A percentile compares a stretch with the other conserved stretches of the same genome.
phyloP scores from a whole-genome alignment of 2,113 vertebrate genomes.

The Scopus umbretta region DNA sequence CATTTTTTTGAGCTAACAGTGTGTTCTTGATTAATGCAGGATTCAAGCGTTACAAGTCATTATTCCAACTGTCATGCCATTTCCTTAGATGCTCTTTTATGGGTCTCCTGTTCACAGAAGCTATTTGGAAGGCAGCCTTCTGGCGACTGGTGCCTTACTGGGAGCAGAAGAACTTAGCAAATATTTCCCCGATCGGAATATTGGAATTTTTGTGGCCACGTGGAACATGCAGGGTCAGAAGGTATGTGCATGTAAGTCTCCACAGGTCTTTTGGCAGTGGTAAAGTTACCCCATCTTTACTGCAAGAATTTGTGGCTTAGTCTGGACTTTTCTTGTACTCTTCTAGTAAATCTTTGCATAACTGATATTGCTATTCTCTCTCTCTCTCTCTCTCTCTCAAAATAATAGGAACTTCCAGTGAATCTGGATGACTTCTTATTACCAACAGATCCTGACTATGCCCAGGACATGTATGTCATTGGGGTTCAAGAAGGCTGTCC shows the following conservation, averaged over 20 bases:
- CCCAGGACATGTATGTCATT: conserved; percentile 92
- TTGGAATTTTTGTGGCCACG: conserved; percentile 87
- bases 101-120: conserved; percentile 74
- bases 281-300: not conserved
- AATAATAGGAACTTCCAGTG: conserved; percentile 79
- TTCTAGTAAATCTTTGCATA: not conserved
- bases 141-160: conserved; percentile 88
- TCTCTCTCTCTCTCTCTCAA: not conserved
- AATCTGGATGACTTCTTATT: conserved; percentile 92
- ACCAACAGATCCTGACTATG: conserved; percentile 87
- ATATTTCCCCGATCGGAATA: conserved; percentile 86
- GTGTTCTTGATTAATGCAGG: not conserved
- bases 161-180: conserved; percentile 92
- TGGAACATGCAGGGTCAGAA: conserved; percentile 99
- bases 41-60: not conserved
- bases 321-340: not conserved
- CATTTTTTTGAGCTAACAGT: not conserved
- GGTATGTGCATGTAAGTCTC: conserved; percentile 57
- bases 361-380: not conserved
- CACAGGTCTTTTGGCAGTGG: not conserved
- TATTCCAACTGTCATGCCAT: not conserved
- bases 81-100: not conserved
- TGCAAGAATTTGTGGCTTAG: not conserved
- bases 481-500: conserved; percentile 96
- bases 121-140: conserved; percentile 92